phyloP scores from a whole-genome alignment of 2,888 invertebrate genomes.

The Caenorhabditis imperialis region DNA sequence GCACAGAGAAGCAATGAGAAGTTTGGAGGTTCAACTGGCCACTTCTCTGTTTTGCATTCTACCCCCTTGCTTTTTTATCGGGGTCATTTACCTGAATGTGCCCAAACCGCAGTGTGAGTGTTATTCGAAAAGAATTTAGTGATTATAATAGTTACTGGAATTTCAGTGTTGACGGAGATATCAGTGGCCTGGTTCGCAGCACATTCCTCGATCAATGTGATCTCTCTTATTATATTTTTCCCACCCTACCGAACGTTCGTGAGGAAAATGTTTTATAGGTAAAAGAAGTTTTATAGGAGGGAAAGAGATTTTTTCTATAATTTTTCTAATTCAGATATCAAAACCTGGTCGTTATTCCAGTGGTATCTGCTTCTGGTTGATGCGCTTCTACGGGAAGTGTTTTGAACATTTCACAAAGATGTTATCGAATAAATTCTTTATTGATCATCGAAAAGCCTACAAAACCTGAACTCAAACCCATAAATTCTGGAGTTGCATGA shows the following conservation, averaged over 20 bases:
- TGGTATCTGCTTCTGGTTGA: too few species aligned
- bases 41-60: background rate
- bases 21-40: background rate
- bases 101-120: too few species aligned
- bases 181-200: background rate
- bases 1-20: conserved; percentile 1
- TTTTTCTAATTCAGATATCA: too few species aligned
- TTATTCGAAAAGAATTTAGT: too few species aligned
- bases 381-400: too few species aligned
- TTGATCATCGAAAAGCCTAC: too few species aligned
- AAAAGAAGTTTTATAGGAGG: too few species aligned
- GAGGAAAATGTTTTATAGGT: background rate
- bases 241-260: conserved; percentile 9
- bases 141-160: background rate
- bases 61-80: background rate
- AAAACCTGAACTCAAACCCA: conserved; percentile 18
- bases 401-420: too few species aligned
- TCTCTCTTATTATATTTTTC: background rate
- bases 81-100: too few species aligned
- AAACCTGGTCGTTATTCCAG: too few species aligned
- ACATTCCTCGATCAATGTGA: background rate
- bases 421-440: too few species aligned
- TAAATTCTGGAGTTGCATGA: conserved; percentile 25
- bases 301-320: too few species aligned
- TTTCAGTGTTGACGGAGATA: background rate